phyloP scores from a whole-genome alignment of 2,888 invertebrate genomes.

The Galerucella nymphaeae region DNA sequence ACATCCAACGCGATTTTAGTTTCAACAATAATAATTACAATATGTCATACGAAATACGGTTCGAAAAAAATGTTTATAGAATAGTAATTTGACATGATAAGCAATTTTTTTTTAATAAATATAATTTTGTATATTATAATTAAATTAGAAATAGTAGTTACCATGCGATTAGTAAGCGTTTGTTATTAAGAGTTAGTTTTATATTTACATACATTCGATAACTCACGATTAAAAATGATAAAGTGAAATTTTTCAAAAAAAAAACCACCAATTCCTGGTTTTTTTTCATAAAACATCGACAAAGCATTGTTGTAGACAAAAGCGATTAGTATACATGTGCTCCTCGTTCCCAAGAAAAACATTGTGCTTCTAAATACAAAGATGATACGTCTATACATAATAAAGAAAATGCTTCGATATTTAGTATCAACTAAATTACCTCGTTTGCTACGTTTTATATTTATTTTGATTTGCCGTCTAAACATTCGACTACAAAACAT shows the following conservation, averaged over 20 bases:
- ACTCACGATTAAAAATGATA: conserved; percentile 39
- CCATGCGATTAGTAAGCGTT: conserved; percentile 49
- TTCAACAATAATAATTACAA: too few relatives aligned
- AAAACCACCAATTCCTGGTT: conserved; percentile 30
- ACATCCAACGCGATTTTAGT: too few relatives aligned
- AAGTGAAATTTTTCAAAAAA: conserved; percentile 24
- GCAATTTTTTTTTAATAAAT: not conserved
- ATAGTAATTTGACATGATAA: conserved; percentile 7
- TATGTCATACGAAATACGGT: not conserved
- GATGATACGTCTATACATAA: not conserved
- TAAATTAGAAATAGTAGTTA: conserved; percentile 11
- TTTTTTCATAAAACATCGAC: conserved; percentile 18
- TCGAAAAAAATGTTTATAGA: not conserved
- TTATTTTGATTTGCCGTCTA: not conserved
- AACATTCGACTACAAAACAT: not conserved
- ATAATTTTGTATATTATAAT: conserved; percentile 16
- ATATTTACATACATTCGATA: conserved; percentile 31
- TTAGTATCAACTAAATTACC: not conserved
- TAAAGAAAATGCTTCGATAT: not conserved
- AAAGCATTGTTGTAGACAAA: conserved; percentile 36
- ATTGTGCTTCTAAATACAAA: conserved; percentile 24
- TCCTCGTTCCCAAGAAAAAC: conserved; percentile 37
- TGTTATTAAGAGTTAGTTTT: conserved; percentile 40
- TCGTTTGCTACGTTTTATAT: not conserved
- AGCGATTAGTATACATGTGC: conserved; percentile 46